A percentile compares a stretch with the other conserved stretches of the same genome.
Evolutionary conservation across 2,888 invertebrate species (phyloP).

Genomic region (Cryptocheilus praepositus): DNA sequence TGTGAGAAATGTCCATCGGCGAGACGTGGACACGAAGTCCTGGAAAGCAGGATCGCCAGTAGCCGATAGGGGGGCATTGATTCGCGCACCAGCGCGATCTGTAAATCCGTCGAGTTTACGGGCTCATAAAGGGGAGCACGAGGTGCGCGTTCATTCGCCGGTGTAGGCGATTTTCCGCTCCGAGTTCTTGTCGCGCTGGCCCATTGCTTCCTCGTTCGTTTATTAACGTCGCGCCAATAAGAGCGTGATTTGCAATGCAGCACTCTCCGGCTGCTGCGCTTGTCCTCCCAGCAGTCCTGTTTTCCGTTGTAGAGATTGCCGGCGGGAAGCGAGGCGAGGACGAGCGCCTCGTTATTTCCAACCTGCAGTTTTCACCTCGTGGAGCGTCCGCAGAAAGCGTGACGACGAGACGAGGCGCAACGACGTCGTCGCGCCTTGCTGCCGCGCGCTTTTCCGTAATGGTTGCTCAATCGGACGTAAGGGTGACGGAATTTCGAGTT

Average conservation of each 20-base stretch:
- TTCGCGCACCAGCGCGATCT: too few species aligned
- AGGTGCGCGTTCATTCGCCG: too few species aligned
- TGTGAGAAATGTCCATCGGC: too few species aligned
- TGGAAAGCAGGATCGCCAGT: too few species aligned
- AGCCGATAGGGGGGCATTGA: too few species aligned
- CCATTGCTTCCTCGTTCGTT: too few species aligned
- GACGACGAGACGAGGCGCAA: conserved; percentile 36
- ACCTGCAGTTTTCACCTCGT: conserved; percentile 48
- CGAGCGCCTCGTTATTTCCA: not conserved
- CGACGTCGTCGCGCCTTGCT: conserved; percentile 41
- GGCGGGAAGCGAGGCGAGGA: not conserved
- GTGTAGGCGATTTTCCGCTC: not conserved
- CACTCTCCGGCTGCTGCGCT: too few species aligned
- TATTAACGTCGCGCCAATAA: not conserved
- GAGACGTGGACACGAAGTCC: too few species aligned
- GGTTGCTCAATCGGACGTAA: conserved; percentile 44
- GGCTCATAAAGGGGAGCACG: too few species aligned
- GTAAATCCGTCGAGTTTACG: too few species aligned
- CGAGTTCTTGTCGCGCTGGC: too few species aligned
- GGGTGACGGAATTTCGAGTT: not conserved
- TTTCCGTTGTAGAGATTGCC: not conserved
- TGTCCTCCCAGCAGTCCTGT: not conserved
- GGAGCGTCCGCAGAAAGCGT: conserved; percentile 59
- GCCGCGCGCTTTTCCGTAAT: conserved; percentile 46
- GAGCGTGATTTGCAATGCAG: not conserved